These are phyloP conservation scores for Gymnoscelis rufifasciata DNA, from an alignment of 2,888 invertebrate genomes.

Conservation along the genomic window DNA sequence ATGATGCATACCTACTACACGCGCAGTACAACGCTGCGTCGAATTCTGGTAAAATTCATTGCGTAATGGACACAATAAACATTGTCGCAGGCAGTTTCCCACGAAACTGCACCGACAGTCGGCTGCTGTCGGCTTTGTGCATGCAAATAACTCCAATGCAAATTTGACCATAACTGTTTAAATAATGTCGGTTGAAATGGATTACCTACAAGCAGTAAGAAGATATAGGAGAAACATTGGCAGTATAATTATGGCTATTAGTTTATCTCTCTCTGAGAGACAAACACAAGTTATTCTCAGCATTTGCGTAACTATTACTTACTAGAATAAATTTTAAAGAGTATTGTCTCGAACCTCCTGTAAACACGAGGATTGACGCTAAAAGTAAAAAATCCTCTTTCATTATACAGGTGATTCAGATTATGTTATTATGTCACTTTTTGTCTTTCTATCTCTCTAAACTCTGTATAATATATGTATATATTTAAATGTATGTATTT, in stretches of 20 bases:
- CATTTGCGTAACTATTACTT: no score
- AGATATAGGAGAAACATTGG: neutral
- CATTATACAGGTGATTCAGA: no score
- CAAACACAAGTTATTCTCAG: no score
- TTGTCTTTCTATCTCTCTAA: no score
- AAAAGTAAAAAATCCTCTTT: no score
- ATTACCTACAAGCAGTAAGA: slow-evolving; percentile 1
- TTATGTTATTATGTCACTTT: no score
- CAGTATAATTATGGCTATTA: no score
- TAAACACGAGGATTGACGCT: no score
- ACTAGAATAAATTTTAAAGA: no score
- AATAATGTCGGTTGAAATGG: slow-evolving; percentile 13
- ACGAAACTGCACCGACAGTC: slow-evolving; percentile 42
- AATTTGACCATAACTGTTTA: slow-evolving; percentile 18
- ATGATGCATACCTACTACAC: slow-evolving; percentile 48
- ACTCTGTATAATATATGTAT: neutral
- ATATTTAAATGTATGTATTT: neutral
- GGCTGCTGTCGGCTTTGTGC: slow-evolving; percentile 17
- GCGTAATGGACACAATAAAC: slow-evolving; percentile 33
- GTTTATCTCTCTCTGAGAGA: no score
- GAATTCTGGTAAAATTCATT: slow-evolving; percentile 65
- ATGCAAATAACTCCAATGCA: slow-evolving; percentile 27
- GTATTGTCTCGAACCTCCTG: no score
- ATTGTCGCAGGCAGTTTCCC: slow-evolving; percentile 56
- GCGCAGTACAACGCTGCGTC: slow-evolving; percentile 54